Conservation (phyloP, 2,888 invertebrate genomes). For the Brenthis ino region DNA sequence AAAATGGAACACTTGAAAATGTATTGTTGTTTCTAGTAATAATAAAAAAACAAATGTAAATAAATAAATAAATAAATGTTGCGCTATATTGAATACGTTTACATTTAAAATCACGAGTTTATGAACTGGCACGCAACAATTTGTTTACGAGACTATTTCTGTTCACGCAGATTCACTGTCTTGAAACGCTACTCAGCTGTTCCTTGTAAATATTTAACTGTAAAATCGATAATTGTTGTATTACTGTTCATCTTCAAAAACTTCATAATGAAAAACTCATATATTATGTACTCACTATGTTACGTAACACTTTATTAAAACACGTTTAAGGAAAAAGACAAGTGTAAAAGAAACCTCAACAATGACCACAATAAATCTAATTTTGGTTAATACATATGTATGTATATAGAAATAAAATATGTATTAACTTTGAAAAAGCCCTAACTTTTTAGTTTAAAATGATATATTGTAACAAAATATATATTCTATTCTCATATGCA, state of each 20-base stretch:
- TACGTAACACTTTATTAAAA: neutral
- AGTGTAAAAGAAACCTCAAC: neutral
- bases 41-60: neutral
- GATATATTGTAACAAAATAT: conserved; percentile 4
- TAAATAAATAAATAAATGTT: too few species aligned
- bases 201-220: neutral
- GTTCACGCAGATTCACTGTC: neutral
- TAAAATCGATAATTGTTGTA: too few species aligned
- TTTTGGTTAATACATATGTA: neutral
- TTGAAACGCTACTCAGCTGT: conserved; percentile 1
- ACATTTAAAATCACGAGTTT: neutral
- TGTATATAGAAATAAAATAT: neutral
- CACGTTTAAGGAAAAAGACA: neutral
- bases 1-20: conserved; percentile 2
- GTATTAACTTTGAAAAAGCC: neutral
- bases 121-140: conserved; percentile 1
- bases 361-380: neutral
- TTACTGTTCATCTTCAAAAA: too few species aligned
- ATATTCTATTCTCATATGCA: conserved; percentile 17
- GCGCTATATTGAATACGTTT: too few species aligned
- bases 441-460: neutral
- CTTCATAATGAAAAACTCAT: too few species aligned
- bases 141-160: conserved; percentile 4
- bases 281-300: too few species aligned
- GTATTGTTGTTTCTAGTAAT: neutral